Conservation (phyloP, 1,140 invertebrate species). For the Pogonomyrmex californicus region DNA sequence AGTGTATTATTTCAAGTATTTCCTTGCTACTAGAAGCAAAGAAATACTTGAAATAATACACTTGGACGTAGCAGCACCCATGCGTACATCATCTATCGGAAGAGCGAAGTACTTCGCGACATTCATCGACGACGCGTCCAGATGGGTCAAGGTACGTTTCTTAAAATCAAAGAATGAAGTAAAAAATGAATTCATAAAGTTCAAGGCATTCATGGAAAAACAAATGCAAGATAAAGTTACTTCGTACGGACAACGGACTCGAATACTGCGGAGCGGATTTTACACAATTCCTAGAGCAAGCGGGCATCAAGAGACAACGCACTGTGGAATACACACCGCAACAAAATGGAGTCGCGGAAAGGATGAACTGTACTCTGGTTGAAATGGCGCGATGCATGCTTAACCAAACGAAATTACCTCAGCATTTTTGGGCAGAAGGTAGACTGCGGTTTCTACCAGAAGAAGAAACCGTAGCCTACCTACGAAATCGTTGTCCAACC, state of each 20-base stretch:
- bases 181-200: conserved; percentile 44
- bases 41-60: too few relatives aligned
- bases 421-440: neutral
- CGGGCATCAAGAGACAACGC: conserved; percentile 62
- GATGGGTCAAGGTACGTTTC: conserved; percentile 52
- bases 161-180: conserved; percentile 52
- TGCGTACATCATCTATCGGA: too few relatives aligned
- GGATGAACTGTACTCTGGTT: conserved; percentile 83
- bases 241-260: conserved; percentile 44
- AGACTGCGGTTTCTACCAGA: too few relatives aligned
- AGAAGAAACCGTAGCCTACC: neutral
- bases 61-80: too few relatives aligned
- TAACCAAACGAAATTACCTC: neutral
- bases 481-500: neutral
- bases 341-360: conserved; percentile 83
- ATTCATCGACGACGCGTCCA: conserved; percentile 64
- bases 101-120: conserved; percentile 1
- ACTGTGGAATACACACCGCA: conserved; percentile 79
- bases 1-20: too few relatives aligned
- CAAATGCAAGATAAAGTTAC: conserved; percentile 32
- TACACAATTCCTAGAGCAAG: neutral
- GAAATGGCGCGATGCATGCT: conserved; percentile 84
- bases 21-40: too few relatives aligned
- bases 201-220: conserved; percentile 40
- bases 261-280: conserved; percentile 30